Evolutionary conservation across 2,888 invertebrate species (phyloP), one percentile per base, ranked within the genome.

Genomic region (Papilio elwesi): DNA sequence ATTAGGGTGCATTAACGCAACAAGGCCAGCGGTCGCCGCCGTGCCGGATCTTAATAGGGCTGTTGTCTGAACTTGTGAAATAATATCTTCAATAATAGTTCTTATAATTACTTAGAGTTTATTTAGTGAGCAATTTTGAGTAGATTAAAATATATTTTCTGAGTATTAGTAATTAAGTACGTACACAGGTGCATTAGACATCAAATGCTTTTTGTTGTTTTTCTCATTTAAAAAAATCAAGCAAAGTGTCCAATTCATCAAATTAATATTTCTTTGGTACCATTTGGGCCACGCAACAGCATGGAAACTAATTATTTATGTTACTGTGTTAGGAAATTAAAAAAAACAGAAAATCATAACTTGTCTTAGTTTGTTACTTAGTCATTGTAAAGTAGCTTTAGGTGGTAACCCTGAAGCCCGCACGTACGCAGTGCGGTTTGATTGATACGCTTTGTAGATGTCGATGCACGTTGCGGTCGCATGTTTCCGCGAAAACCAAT

Each of bases 1-100:
- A 92, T 93, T 92, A 90, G 92, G 92, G 91, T 92, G 90, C 90
- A 91, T 90, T 92, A 92, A 90, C 84, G 89, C 85, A 91, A 91
- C 92, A 43, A 43, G 43, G 43, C 43, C 43, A 43, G 43, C 82
- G 84, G 84, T 85, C 82, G 82, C 71, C 77, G 75, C 76, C 78
- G 77, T 81, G 85, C 85, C 86, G 47, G 51, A 57, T 13, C 9
- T 26, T 38, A 36, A 10, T 62, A 66, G 71, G 71, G 71, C 13
- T 71, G 71, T n/a, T 38, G 7, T 62, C 4, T 43, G 8, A 59
- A 43, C 4, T 59, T 59, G 43, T 57, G 48, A 16, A 12, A 65
- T 12, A 12, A 26, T 26, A 26, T 26, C 26, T 57, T 36, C 11
- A 26, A 15, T 65, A 49, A 26, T 49, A 64, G 55, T 36, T 6